Evolutionary conservation across 2,797 vertebrate species (phyloP).

Genomic region (Falco rusticolus): DNA sequence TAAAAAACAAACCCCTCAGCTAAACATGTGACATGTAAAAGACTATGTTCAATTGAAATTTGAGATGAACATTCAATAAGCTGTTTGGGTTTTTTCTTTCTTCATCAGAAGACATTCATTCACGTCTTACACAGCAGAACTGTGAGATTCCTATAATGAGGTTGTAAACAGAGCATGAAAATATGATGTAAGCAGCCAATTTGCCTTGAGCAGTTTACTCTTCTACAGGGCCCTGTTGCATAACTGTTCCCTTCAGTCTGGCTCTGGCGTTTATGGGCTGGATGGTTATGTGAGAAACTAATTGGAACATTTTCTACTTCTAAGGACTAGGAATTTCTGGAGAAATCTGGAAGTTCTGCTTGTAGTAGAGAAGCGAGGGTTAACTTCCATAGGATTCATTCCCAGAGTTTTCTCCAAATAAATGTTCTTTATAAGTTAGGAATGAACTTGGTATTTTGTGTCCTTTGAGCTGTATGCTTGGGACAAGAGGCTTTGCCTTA

Average conservation of each 20-base stretch:
- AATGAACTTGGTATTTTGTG: background rate
- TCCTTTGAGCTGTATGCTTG: background rate
- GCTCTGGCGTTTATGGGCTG: background rate
- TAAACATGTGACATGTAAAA: background rate
- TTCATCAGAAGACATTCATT: background rate
- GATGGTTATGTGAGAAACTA: background rate
- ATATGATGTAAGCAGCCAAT: slow-evolving; percentile 43
- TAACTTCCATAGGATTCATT: background rate
- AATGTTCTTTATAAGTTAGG: background rate
- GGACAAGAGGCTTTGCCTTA: background rate
- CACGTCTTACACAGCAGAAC: background rate
- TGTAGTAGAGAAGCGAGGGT: background rate
- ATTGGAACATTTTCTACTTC: background rate
- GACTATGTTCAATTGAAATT: background rate
- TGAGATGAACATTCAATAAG: background rate
- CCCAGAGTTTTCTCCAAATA: background rate
- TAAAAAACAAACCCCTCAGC: background rate
- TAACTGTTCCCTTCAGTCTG: slow-evolving; percentile 47
- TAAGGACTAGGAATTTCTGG: background rate
- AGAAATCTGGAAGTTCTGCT: background rate
- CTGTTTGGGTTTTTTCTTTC: background rate
- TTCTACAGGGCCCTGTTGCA: slow-evolving; percentile 15
- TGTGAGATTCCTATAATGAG: background rate
- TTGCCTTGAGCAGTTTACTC: slow-evolving; percentile 33
- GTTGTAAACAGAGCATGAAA: slow-evolving; percentile 60